Base-by-base conservation (phyloP, 2,888 invertebrate genomes). In the Leucophora obtusa region DNA sequence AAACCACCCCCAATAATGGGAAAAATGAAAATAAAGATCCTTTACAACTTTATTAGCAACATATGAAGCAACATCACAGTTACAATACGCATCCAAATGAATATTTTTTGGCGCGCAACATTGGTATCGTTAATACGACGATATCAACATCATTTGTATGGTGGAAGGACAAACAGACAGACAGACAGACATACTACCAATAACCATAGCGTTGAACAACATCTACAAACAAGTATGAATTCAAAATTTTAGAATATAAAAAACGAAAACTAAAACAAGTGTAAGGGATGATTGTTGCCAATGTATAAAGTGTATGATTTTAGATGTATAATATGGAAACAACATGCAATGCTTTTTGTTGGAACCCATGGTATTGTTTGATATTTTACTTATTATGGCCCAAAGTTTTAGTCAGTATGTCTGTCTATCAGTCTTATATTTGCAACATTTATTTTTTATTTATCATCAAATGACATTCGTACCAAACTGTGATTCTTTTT, bases 31-130 rank as follows among this genome's bases (percentile, higher is more conserved):
- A 54, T 54, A 66, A 77, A 66, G 77, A 81, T 81, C 80, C 62
- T 77, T 70, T 73, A 38, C 58, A 24, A 17, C 35, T 63, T 75
- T 74, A 70, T 63, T 76, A 65, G 83, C 83, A 83, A 83, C 83
- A 83, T 70, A 62, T 68, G 17, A 50, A 60, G 56, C 53, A 66
- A 50, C 73, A 73, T 43, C 53, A 51, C 17, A 38, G 18, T 7
- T n/a, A 35, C 21, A 33, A 63, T 38, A 43, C 11, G 53, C 4
- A 53, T 33, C 6, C 6, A 51, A 6, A 9, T 38, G 11, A 33
- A 50, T 33, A 21, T 53, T 53, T 72, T 75, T 80, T 76, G 70
- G 77, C 80, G 76, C 53, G 72, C 80, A 80, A 80, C 72, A 80
- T 73, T 43, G 43, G 14, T 14, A 14, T 43, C 43, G 43, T 43